Evolutionary conservation across 2,888 invertebrate species (phyloP).

Genomic region (Pollenia griseotomentosa): DNA sequence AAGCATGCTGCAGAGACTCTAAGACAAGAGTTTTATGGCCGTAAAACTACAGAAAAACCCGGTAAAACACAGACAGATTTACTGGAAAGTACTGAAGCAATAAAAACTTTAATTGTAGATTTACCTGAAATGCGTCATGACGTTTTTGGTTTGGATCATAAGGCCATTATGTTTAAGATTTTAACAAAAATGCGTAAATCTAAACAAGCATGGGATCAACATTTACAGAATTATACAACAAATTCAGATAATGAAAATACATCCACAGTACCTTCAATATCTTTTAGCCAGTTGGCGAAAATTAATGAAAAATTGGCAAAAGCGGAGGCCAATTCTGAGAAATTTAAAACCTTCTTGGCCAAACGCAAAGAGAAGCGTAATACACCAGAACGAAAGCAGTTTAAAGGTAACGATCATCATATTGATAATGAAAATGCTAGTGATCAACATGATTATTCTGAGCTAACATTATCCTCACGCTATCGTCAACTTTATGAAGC

Average conservation of each 20-base stretch:
- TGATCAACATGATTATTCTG: slow-evolving; percentile 25
- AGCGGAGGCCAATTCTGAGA: slow-evolving; percentile 67
- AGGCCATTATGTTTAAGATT: slow-evolving; percentile 87
- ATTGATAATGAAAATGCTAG: slow-evolving; percentile 47
- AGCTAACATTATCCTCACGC: slow-evolving; percentile 50
- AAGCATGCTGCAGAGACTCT: slow-evolving; percentile 54
- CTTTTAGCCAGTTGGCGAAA: slow-evolving; percentile 40
- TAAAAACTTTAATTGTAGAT: slow-evolving; percentile 67
- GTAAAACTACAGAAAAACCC: slow-evolving; percentile 74
- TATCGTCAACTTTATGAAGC: slow-evolving; percentile 74
- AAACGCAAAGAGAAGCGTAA: slow-evolving; percentile 76
- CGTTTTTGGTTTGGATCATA: slow-evolving; percentile 89
- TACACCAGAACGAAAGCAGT: slow-evolving; percentile 77
- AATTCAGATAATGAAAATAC: neutral
- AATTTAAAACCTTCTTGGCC: slow-evolving; percentile 77
- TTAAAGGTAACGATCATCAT: slow-evolving; percentile 57
- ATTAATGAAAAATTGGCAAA: slow-evolving; percentile 71
- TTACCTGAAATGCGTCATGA: slow-evolving; percentile 90
- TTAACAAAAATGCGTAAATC: slow-evolving; percentile 85
- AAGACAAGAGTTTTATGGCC: slow-evolving; percentile 72
- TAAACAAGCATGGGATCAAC: slow-evolving; percentile 85
- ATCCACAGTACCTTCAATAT: slow-evolving; percentile 1
- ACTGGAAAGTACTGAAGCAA: neutral
- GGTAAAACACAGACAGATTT: neutral
- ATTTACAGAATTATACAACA: slow-evolving; percentile 70